phyloP scores from a whole-genome alignment of 2,888 invertebrate genomes.

The Torymus auratus region DNA sequence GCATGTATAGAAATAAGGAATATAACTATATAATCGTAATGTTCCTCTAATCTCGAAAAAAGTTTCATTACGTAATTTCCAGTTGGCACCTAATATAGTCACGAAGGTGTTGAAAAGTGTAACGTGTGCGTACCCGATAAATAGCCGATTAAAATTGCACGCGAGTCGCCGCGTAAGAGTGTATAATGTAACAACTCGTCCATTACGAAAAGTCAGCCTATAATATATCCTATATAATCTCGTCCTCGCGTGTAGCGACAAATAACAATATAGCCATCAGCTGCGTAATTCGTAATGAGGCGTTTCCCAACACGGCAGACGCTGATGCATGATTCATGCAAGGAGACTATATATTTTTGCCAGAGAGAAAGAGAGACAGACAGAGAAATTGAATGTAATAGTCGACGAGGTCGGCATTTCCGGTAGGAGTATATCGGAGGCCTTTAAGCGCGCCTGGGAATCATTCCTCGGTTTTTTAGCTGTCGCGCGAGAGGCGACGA shows the following conservation, averaged over 20 bases:
- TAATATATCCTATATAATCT: slow-evolving; percentile 17
- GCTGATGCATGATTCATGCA: slow-evolving; percentile 40
- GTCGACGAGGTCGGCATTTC: slow-evolving; percentile 55
- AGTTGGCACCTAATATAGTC: not conserved
- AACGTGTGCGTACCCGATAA: not conserved
- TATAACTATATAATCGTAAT: too few relatives aligned
- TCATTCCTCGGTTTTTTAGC: not conserved
- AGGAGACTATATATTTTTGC: slow-evolving; percentile 22
- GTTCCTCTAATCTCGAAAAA: too few relatives aligned
- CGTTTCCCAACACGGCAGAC: slow-evolving; percentile 33
- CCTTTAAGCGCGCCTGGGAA: slow-evolving; percentile 42
- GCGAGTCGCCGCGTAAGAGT: not conserved
- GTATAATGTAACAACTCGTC: not conserved
- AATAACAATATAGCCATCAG: not conserved
- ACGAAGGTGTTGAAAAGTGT: slow-evolving; percentile 9
- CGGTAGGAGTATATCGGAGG: slow-evolving; percentile 49
- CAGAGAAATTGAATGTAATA: slow-evolving; percentile 51
- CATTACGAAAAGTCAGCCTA: slow-evolving; percentile 13
- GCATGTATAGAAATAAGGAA: too few relatives aligned
- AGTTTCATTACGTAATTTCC: too few relatives aligned
- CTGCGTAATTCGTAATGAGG: slow-evolving; percentile 13
- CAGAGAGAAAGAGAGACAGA: not conserved
- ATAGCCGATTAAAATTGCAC: slow-evolving; percentile 1
- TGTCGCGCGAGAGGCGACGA: slow-evolving; percentile 6
- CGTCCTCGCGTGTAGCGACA: not conserved